These are phyloP conservation scores for Trissolcus japonicus DNA, from an alignment of 2,888 invertebrate species.

Conservation along the genomic window DNA sequence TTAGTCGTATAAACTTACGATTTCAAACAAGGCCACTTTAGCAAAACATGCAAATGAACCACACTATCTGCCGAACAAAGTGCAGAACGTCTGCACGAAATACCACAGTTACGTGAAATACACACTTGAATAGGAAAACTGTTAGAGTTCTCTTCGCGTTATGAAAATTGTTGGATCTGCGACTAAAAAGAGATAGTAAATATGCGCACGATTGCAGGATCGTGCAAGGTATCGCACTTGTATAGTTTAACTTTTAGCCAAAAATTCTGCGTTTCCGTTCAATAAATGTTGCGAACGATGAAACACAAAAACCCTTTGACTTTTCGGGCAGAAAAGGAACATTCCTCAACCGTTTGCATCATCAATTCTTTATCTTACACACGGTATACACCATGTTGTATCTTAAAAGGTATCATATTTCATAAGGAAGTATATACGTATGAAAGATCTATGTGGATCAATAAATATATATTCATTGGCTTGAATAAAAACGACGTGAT, in stretches of 20 bases:
- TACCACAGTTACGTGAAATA: constrained; percentile 35
- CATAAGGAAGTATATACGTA: neutral
- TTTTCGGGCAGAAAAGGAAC: constrained; percentile 31
- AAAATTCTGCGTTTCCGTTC: constrained; percentile 39
- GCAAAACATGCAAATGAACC: constrained; percentile 41
- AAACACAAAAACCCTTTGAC: constrained; percentile 38
- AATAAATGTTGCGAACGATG: constrained; percentile 37
- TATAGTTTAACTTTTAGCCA: constrained; percentile 36
- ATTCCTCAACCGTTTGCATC: constrained; percentile 18
- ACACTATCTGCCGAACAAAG: constrained; percentile 4
- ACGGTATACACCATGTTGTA: constrained; percentile 16
- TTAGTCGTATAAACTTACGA: constrained; percentile 6
- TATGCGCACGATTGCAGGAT: neutral
- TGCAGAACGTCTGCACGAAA: constrained; percentile 31
- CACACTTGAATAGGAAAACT: constrained; percentile 35
- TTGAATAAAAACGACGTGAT: no score
- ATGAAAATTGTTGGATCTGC: constrained; percentile 21
- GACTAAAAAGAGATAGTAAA: constrained; percentile 11
- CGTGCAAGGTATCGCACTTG: constrained; percentile 15
- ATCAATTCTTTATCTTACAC: constrained; percentile 37
- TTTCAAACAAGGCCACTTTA: constrained; percentile 22
- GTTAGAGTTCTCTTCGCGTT: constrained; percentile 27
- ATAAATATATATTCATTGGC: neutral
- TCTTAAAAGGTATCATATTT: constrained; percentile 33
- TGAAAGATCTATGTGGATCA: neutral